Conservation (phyloP, 2,888 invertebrate genomes). For the Lingula anatina region DNA sequence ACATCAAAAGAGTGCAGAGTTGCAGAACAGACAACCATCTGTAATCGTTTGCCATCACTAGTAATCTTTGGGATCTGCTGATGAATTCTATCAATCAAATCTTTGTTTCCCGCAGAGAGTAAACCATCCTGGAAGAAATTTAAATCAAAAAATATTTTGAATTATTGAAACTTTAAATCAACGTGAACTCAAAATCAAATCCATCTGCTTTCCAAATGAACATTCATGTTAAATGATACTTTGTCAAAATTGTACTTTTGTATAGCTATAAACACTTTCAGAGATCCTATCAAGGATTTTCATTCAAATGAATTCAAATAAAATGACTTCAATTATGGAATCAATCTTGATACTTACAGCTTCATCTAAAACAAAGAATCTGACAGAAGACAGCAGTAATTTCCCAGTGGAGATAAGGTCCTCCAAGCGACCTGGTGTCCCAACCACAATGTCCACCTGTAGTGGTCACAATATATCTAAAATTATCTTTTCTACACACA, state of each 20-base stretch:
- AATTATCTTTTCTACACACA: too few species aligned
- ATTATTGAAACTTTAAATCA: too few species aligned
- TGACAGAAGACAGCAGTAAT: slow-evolving; percentile 50
- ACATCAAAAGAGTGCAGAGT: slow-evolving; percentile 97
- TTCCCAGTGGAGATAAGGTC: slow-evolving; percentile 71
- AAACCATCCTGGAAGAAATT: slow-evolving; percentile 66
- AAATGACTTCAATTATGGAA: too few species aligned
- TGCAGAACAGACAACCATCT: slow-evolving; percentile 98
- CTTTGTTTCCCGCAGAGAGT: slow-evolving; percentile 76
- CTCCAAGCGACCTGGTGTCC: slow-evolving; percentile 91
- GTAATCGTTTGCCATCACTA: slow-evolving; percentile 80
- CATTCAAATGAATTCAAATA: too few species aligned
- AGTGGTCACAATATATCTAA: too few species aligned
- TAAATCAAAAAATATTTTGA: not conserved
- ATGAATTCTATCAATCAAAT: slow-evolving; percentile 84
- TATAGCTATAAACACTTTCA: too few species aligned
- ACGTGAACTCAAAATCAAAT: too few species aligned
- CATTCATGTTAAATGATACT: too few species aligned
- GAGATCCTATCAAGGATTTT: too few species aligned
- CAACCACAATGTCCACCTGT: slow-evolving; percentile 88
- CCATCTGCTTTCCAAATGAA: too few species aligned
- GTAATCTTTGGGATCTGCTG: slow-evolving; percentile 85
- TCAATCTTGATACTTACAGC: slow-evolving; percentile 64
- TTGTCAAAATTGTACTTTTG: too few species aligned
- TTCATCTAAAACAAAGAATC: slow-evolving; percentile 97